phyloP scores from a whole-genome alignment of 2,888 invertebrate species.

The Mamestra brassicae region DNA sequence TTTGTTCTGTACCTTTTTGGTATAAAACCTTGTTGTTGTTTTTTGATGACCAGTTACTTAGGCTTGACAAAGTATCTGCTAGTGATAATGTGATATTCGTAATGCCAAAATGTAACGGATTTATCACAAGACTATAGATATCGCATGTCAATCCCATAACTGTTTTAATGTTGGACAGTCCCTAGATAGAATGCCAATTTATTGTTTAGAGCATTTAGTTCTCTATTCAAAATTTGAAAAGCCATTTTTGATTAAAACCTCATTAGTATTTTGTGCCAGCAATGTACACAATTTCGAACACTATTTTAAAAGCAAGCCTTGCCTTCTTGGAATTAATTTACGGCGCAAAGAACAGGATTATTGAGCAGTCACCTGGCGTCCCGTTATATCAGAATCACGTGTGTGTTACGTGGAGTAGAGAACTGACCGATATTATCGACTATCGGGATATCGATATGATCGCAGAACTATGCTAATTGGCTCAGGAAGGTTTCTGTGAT shows the following conservation, averaged over 20 bases:
- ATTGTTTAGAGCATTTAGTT: not conserved
- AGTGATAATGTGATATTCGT: too few relatives aligned
- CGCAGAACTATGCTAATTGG: conserved; percentile 25
- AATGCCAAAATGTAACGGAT: too few relatives aligned
- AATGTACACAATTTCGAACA: conserved; percentile 21
- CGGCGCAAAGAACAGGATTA: conserved; percentile 58
- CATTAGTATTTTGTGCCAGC: conserved; percentile 17
- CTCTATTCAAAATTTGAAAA: not conserved
- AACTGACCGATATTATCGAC: conserved; percentile 39
- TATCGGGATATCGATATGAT: conserved; percentile 11
- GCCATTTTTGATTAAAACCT: not conserved
- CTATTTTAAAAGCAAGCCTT: conserved; percentile 45
- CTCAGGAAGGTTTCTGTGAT: not conserved
- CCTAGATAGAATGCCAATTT: not conserved
- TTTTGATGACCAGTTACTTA: not conserved
- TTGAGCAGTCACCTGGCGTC: conserved; percentile 43
- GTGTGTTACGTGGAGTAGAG: conserved; percentile 11
- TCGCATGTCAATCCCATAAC: too few relatives aligned
- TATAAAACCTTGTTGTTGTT: not conserved
- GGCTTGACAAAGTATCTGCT: too few relatives aligned
- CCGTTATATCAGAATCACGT: conserved; percentile 59
- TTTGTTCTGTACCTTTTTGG: not conserved
- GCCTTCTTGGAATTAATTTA: conserved; percentile 53
- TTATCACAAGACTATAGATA: too few relatives aligned
- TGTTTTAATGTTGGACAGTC: too few relatives aligned